A percentile compares a stretch with the other conserved stretches of the same genome.
These are phyloP conservation scores for Arbacia lixula DNA, from an alignment of 53 echinoderm and acorn worm genomes.

Conservation along the genomic window DNA sequence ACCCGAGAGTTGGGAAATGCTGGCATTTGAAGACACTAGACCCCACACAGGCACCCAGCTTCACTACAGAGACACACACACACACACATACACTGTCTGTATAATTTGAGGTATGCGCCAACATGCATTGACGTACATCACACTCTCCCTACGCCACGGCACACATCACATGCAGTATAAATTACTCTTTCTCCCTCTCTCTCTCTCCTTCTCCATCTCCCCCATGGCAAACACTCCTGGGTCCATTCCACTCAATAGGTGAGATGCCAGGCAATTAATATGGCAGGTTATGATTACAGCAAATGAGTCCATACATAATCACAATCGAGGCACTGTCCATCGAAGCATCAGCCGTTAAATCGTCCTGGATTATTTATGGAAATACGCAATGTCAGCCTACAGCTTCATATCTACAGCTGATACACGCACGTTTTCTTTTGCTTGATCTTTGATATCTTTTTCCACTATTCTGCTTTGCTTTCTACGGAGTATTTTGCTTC, in stretches of 20 bases:
- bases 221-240: conserved; percentile 15
- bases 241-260: conserved; percentile 42
- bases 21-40: conserved; percentile 40
- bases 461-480: too few species aligned
- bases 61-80: conserved; percentile 25
- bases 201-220: too few species aligned
- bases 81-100: not conserved
- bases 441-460: too few species aligned
- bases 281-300: conserved; percentile 9
- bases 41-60: conserved; percentile 18
- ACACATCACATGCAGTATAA: conserved; percentile 34
- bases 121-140: conserved; percentile 22
- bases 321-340: not conserved
- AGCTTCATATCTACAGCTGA: too few species aligned
- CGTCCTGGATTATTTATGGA: too few species aligned
- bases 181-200: conserved; percentile 24
- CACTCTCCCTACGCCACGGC: not conserved
- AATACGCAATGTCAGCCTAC: too few species aligned
- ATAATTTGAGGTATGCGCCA: conserved; percentile 21
- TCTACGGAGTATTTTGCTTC: too few species aligned
- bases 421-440: too few species aligned
- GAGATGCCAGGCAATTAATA: conserved; percentile 46
- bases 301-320: conserved; percentile 17
- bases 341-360: too few species aligned
- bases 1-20: conserved; percentile 25